A percentile compares a stretch with the other conserved stretches of the same genome.
phyloP scores from a whole-genome alignment of 2,113 vertebrate genomes.

The Festucalex cinctus region DNA sequence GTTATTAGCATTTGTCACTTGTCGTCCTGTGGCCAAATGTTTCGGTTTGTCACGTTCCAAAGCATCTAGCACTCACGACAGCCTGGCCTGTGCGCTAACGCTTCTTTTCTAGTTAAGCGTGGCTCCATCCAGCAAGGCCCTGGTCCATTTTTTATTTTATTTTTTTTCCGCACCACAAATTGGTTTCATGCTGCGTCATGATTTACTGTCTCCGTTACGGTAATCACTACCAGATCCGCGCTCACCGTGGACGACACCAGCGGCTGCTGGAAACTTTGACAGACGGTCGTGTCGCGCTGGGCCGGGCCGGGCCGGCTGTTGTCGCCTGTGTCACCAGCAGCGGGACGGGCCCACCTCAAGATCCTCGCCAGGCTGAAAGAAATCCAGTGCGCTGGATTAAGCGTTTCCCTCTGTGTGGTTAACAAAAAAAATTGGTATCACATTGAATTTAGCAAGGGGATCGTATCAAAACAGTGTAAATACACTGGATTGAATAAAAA shows the following conservation, averaged over 20 bases:
- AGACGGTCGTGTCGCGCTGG: slow-evolving; percentile 23
- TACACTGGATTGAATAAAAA: neutral
- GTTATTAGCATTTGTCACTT: neutral
- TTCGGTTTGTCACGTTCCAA: neutral
- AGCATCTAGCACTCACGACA: slow-evolving; percentile 26
- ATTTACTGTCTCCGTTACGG: slow-evolving; percentile 75
- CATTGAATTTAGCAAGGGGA: slow-evolving; percentile 22
- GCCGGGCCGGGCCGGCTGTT: slow-evolving; percentile 40
- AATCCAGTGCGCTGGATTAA: slow-evolving; percentile 11
- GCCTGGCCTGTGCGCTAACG: slow-evolving; percentile 48
- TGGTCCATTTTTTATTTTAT: slow-evolving; percentile 41
- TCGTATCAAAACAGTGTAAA: slow-evolving; percentile 11
- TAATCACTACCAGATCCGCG: slow-evolving; percentile 74
- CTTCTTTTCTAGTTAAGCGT: slow-evolving; percentile 65
- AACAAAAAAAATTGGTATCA: slow-evolving; percentile 16
- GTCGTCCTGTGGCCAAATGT: neutral
- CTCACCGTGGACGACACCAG: slow-evolving; percentile 40
- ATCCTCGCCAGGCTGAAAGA: slow-evolving; percentile 26
- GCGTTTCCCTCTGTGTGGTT: slow-evolving; percentile 34
- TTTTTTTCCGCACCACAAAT: slow-evolving; percentile 64
- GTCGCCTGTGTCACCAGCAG: slow-evolving; percentile 51
- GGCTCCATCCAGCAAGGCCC: slow-evolving; percentile 65
- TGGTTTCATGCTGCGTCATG: slow-evolving; percentile 72
- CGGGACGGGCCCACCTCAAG: slow-evolving; percentile 20
- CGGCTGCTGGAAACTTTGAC: slow-evolving; percentile 61